phyloP scores from a whole-genome alignment of 2,113 vertebrate genomes.

The Gavia stellata region DNA sequence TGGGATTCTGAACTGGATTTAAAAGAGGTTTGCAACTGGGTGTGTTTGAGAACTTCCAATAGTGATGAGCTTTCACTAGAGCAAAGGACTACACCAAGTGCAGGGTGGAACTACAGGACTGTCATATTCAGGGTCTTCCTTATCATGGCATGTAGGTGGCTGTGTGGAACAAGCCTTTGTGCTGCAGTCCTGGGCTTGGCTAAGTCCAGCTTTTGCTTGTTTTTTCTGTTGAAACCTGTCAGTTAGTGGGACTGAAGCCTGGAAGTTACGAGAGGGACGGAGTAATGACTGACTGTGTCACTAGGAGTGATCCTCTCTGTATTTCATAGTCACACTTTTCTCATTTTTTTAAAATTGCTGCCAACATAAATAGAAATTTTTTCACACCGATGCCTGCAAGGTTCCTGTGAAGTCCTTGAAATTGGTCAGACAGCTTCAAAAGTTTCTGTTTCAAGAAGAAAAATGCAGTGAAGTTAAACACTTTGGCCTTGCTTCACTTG shows the following conservation, averaged over 20 bases:
- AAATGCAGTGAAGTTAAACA: background rate
- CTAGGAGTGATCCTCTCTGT: background rate
- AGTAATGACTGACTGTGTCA: background rate
- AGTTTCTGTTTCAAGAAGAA: background rate
- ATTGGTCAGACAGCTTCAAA: background rate
- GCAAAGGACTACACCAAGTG: background rate
- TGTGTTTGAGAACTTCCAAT: background rate
- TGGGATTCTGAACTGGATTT: background rate
- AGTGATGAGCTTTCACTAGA: background rate
- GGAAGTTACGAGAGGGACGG: background rate
- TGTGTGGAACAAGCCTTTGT: background rate
- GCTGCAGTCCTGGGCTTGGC: background rate
- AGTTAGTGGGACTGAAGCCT: background rate
- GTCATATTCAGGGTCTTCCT: background rate
- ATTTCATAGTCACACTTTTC: background rate
- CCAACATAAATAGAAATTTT: background rate
- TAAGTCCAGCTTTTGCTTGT: background rate
- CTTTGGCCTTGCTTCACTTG: background rate
- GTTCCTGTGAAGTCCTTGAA: background rate
- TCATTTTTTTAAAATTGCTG: background rate
- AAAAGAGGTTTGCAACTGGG: background rate
- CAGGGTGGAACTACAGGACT: background rate
- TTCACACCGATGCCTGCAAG: background rate
- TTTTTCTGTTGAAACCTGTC: background rate
- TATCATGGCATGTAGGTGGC: accelerated